Percentiles rank a stretch among this genome's conserved stretches.
These are phyloP conservation scores for Pentalonia nigronervosa DNA, from an alignment of 1,140 invertebrate genomes.

Conservation along the genomic window DNA sequence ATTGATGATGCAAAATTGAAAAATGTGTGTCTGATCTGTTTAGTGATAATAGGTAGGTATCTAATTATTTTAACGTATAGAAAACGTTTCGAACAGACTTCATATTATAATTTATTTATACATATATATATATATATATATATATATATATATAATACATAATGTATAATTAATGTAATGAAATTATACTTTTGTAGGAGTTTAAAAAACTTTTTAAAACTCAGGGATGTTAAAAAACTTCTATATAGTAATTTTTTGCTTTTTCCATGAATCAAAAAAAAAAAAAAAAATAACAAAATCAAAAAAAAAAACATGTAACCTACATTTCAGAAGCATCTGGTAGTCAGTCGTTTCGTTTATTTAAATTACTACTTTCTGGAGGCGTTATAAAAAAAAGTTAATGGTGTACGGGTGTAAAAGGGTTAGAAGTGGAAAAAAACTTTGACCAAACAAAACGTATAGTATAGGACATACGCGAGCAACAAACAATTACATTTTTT, in stretches of 20 bases:
- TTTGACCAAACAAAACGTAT: constrained; percentile 32
- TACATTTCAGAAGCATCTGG: constrained; percentile 54
- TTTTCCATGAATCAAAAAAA: neutral
- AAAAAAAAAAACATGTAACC: constrained; percentile 33
- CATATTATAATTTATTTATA: neutral
- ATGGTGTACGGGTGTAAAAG: constrained; percentile 25
- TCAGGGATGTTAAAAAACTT: constrained; percentile 29
- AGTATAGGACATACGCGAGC: neutral
- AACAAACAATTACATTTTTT: constrained; percentile 38
- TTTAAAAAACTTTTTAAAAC: constrained; percentile 34
- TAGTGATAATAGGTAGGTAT: neutral
- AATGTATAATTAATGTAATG: constrained; percentile 46
- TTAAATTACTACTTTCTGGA: constrained; percentile 55
- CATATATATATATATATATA: neutral
- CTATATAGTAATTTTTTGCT: constrained; percentile 16
- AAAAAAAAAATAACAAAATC: neutral
- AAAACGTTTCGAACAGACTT: constrained; percentile 27
- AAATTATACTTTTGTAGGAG: constrained; percentile 32
- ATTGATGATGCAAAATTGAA: neutral
- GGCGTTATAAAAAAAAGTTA: constrained; percentile 48
- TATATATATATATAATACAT: neutral
- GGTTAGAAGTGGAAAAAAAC: constrained; percentile 37
- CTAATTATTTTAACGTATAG: neutral
- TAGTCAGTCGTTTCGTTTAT: constrained; percentile 53
- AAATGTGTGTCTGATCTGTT: neutral